Evolutionary conservation across 2,797 vertebrate genomes (phyloP).

Genomic region (Perodicticus potto): DNA sequence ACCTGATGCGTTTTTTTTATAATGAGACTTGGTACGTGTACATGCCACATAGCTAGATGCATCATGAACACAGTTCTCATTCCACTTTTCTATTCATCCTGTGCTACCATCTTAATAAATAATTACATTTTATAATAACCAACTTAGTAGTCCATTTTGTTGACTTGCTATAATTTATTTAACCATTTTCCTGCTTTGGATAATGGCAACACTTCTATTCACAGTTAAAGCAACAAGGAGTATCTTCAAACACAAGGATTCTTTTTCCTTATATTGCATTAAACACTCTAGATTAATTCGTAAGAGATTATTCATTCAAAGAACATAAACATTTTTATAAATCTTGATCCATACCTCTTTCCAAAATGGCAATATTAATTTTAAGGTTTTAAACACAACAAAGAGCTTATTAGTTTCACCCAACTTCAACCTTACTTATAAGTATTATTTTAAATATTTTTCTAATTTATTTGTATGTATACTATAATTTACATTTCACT

Average conservation of each 20-base stretch:
- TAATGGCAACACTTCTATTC: constrained; percentile 35
- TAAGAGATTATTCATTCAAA: constrained; percentile 30
- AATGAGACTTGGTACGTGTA: neutral
- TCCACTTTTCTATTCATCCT: neutral
- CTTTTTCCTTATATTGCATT: constrained; percentile 12
- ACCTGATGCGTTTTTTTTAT: neutral
- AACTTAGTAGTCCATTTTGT: neutral
- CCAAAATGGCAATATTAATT: constrained; percentile 46
- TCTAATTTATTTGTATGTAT: neutral
- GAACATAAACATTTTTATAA: constrained; percentile 12
- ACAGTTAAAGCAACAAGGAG: constrained; percentile 44
- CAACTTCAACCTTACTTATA: constrained; percentile 26
- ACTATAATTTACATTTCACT: constrained; percentile 24
- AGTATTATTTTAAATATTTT: constrained; percentile 34
- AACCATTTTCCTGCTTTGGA: constrained; percentile 46
- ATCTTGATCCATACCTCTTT: neutral
- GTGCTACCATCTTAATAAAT: neutral
- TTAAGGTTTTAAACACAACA: constrained; percentile 35
- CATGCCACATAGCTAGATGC: neutral
- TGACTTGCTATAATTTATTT: neutral
- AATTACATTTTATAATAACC: neutral
- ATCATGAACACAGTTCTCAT: neutral
- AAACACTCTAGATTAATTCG: neutral
- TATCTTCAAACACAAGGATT: neutral
- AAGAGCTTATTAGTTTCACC: neutral